Conservation (phyloP, 2,888 invertebrate genomes). For the Hydroisotoma schaefferi region DNA sequence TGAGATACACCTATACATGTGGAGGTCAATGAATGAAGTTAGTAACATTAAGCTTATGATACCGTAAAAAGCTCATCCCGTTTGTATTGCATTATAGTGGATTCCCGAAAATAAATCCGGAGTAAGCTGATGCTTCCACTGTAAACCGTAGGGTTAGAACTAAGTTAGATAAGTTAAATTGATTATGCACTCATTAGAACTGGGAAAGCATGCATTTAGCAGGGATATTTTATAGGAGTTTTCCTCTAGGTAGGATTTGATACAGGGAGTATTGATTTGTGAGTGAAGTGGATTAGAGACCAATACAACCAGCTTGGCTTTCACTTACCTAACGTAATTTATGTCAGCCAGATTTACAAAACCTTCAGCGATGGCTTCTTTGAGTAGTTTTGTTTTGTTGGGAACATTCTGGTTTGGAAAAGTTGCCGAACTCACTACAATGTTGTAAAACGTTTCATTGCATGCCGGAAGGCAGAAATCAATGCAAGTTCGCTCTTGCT, state of each 20-base stretch:
- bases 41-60: too few relatives aligned
- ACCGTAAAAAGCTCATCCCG: constrained; percentile 32
- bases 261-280: too few relatives aligned
- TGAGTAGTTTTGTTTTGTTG: constrained; percentile 33
- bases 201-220: background rate
- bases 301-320: too few relatives aligned
- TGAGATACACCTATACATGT: too few relatives aligned
- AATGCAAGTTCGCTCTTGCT: constrained; percentile 28
- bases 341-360: constrained; percentile 30
- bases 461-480: constrained; percentile 44
- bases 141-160: background rate
- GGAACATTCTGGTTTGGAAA: constrained; percentile 39
- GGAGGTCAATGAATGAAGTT: background rate
- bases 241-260: too few relatives aligned
- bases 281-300: too few relatives aligned
- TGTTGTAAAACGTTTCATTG: constrained; percentile 45
- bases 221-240: too few relatives aligned
- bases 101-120: constrained; percentile 34
- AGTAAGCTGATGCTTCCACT: constrained; percentile 39
- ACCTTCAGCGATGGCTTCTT: constrained; percentile 31
- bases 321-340: constrained; percentile 33
- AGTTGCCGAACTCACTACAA: constrained; percentile 31
- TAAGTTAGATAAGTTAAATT: background rate
- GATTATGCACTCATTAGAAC: background rate
- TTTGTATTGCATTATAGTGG: constrained; percentile 40